A percentile compares a stretch with the other conserved stretches of the same genome.
Evolutionary conservation across 2,797 vertebrate genomes (phyloP).

Genomic region (Hypotaenidia okinawae): DNA sequence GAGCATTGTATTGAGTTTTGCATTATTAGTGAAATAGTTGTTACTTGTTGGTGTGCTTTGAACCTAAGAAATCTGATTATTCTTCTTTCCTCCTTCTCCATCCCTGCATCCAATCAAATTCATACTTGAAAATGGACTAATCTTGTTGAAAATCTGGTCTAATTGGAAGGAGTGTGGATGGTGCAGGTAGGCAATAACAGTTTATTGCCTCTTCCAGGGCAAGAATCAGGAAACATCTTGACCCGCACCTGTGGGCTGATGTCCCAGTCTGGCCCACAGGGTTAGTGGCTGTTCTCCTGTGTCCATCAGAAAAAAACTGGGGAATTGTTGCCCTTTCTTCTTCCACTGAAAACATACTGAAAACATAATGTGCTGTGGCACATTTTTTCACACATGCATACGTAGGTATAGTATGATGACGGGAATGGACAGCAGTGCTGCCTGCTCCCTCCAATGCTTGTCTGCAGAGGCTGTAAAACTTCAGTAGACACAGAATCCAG

Average conservation of each 20-base stretch:
- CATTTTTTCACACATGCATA: not conserved
- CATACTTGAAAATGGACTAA: not conserved
- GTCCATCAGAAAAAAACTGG: not conserved
- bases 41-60: not conserved
- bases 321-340: not conserved
- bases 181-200: not conserved
- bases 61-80: not conserved
- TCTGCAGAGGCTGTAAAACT: not conserved
- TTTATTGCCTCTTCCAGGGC: not conserved
- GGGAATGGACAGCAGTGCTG: not conserved
- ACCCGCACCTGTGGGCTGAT: not conserved
- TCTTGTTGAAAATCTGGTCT: no score
- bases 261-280: not conserved
- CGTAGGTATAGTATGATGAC: not conserved
- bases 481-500: not conserved
- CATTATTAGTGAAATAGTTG: not conserved
- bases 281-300: not conserved
- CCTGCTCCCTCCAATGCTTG: not conserved
- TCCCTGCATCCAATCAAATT: not conserved
- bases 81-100: not conserved
- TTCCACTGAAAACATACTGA: not conserved
- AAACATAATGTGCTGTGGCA: not conserved
- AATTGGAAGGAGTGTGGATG: not conserved
- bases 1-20: not conserved
- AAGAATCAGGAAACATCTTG: not conserved